Evolutionary conservation across 2,888 invertebrate species (phyloP).

Genomic region (Orthosia incerta): DNA sequence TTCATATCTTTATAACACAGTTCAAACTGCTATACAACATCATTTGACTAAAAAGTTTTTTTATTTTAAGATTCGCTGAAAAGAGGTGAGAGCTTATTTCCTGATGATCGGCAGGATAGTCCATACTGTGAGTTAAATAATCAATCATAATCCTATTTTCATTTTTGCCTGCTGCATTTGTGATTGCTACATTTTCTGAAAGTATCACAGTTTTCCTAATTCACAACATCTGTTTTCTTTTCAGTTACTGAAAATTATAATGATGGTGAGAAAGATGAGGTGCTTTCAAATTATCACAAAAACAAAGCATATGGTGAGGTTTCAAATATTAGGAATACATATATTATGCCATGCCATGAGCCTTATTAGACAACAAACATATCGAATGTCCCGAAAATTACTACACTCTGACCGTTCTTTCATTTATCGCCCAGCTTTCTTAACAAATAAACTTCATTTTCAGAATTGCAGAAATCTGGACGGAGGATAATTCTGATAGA

Average conservation of each 20-base stretch:
- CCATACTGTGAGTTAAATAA: constrained; percentile 32
- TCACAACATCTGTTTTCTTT: background rate
- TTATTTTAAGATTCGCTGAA: constrained; percentile 20
- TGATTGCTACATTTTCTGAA: background rate
- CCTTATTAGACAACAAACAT: background rate
- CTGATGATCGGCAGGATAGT: constrained; percentile 15
- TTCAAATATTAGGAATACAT: background rate
- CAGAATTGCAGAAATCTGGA: background rate
- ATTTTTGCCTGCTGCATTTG: background rate
- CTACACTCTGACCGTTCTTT: background rate
- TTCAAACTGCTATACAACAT: background rate
- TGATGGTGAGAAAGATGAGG: too few relatives aligned
- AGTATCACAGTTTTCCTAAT: background rate
- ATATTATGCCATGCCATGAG: too few relatives aligned
- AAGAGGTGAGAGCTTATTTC: background rate
- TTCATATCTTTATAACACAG: background rate
- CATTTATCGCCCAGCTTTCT: background rate
- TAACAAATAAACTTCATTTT: background rate
- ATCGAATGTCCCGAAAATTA: background rate
- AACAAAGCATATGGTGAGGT: constrained; percentile 49
- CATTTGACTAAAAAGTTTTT: background rate
- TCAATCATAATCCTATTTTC: background rate
- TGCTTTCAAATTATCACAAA: constrained; percentile 42
- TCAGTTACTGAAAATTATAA: constrained; percentile 13
- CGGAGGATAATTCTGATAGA: background rate